phyloP scores from a whole-genome alignment of 2,797 vertebrate genomes.

The Tachyglossus aculeatus region DNA sequence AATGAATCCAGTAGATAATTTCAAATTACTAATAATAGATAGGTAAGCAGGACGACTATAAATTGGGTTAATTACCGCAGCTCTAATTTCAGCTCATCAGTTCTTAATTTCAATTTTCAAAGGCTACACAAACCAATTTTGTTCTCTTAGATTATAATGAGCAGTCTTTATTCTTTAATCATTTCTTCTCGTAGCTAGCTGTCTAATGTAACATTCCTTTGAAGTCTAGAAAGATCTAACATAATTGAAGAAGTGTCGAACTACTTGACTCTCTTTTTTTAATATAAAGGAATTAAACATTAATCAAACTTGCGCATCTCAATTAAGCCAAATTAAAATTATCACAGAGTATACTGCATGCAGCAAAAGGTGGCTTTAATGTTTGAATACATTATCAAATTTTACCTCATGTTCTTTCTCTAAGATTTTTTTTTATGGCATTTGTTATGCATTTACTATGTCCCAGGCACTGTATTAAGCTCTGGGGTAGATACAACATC shows the following conservation, averaged over 20 bases:
- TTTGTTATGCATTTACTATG: too few relatives aligned
- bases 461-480: too few relatives aligned
- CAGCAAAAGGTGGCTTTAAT: constrained; percentile 79
- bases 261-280: constrained; percentile 82
- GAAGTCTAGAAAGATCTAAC: constrained; percentile 84
- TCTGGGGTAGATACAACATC: too few relatives aligned
- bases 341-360: constrained; percentile 77
- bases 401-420: constrained; percentile 72
- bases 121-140: constrained; percentile 85
- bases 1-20: constrained; percentile 74
- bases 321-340: constrained; percentile 87
- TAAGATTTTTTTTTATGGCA: constrained; percentile 68
- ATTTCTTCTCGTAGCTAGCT: constrained; percentile 78
- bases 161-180: constrained; percentile 86
- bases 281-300: constrained; percentile 86
- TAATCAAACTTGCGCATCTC: constrained; percentile 84
- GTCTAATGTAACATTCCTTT: constrained; percentile 83
- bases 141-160: constrained; percentile 86
- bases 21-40: constrained; percentile 78
- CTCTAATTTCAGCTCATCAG: constrained; percentile 80
- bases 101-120: constrained; percentile 84
- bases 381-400: constrained; percentile 78
- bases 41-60: constrained; percentile 78
- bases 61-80: constrained; percentile 83
- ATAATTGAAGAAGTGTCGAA: constrained; percentile 88